Conservation (phyloP, 2,113 vertebrate genomes). For the Athene noctua region DNA sequence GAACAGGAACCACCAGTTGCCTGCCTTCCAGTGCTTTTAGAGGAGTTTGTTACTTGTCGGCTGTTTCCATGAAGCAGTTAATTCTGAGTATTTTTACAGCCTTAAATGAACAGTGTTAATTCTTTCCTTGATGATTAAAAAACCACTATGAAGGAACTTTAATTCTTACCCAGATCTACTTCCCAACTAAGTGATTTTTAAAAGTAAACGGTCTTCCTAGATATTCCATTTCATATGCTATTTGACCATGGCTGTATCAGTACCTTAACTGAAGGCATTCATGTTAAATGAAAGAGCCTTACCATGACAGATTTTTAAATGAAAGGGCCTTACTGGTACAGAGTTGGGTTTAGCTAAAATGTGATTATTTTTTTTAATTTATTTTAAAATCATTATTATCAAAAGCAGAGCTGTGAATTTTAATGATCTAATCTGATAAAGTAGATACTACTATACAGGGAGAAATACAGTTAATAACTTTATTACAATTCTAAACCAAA, state of each 20-base stretch:
- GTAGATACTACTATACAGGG: background rate
- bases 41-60: background rate
- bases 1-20: background rate
- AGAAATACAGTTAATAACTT: background rate
- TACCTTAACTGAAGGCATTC: background rate
- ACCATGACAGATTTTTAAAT: background rate
- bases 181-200: background rate
- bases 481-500: background rate
- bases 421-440: background rate
- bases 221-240: background rate
- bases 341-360: conserved; percentile 12
- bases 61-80: background rate
- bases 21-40: background rate
- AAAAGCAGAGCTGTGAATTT: conserved; percentile 17
- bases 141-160: background rate
- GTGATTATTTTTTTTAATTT: background rate
- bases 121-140: background rate
- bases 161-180: background rate
- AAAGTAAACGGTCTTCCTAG: background rate
- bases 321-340: conserved; percentile 13
- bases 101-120: conserved; percentile 19
- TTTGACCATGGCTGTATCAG: background rate
- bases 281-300: conserved; percentile 17
- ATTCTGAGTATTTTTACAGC: background rate
- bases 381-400: background rate